Evolutionary conservation across 2,797 vertebrate species (phyloP), one percentile per base, ranked within the genome.

Genomic region (Ceryle rudis): DNA sequence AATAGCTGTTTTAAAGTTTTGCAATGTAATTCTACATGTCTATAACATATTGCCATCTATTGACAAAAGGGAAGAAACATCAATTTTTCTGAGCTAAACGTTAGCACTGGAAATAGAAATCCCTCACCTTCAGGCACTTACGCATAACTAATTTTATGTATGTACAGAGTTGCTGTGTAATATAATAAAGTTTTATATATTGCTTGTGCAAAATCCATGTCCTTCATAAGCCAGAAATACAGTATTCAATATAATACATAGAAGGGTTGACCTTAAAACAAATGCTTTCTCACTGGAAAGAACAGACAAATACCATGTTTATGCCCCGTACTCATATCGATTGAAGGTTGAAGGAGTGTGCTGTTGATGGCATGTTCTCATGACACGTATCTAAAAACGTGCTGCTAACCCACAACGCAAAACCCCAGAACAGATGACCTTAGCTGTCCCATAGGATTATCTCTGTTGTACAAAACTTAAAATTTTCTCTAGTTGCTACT

Each of bases 21-120:
- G 31, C 20, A 62, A 8, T 54, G 12, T 31, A 91, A 54, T 39
- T 92, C 57, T 39, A 65, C 71, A 87, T 21, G 20, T 92, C 94
- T 97, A n/a, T 94, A 91, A 66, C 69, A 96, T 93, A 98, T 96
- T 95, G 97, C 97, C 98, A 97, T 94, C 98, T 98, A 91, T 81
- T 93, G 98, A 55, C 29, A 77, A 81, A 94, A 83, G 18, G 26
- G 15, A 82, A 28, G 87, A 93, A 93, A 74, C 28, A n/a, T 11
- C 46, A 10, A 8, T 1, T 73, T 83, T 62, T 80, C 49, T n/a
- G 10, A 39, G 41, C 11, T 39, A 28, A 71, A 37, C 1, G 0
- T 51, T 66, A n/a, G 11, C 18, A 3, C 0, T 57, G 29, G 13
- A 82, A 86, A 39, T 11, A 73, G 44, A 61, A 89, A 61, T 35